Evolutionary conservation across 2,113 vertebrate species (phyloP).

Genomic region (Rhombomys opimus): DNA sequence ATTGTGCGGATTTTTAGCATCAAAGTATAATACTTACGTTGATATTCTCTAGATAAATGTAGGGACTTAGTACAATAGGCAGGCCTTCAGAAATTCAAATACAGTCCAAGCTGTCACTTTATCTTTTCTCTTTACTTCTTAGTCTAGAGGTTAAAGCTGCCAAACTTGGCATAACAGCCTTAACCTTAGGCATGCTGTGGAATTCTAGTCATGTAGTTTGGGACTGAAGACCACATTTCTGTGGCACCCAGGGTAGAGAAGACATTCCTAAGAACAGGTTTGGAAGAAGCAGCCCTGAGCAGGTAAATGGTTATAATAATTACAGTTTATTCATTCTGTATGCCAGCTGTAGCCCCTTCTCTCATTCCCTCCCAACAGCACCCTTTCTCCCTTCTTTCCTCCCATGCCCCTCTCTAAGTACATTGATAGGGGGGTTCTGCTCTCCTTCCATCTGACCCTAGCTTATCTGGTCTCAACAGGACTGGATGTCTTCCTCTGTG

Average conservation of each 20-base stretch:
- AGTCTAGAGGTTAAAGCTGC: slow-evolving; percentile 37
- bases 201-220: slow-evolving; percentile 19
- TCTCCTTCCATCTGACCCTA: no score
- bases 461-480: no score
- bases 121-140: slow-evolving; percentile 35
- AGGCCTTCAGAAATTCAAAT: slow-evolving; percentile 55
- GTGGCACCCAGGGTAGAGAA: neutral
- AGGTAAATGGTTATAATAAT: neutral
- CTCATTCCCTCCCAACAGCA: no score
- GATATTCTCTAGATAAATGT: slow-evolving; percentile 6
- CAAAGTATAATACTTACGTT: neutral
- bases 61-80: neutral
- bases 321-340: neutral
- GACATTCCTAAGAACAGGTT: slow-evolving; percentile 30
- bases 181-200: slow-evolving; percentile 34
- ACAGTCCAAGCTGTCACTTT: slow-evolving; percentile 3
- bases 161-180: slow-evolving; percentile 48
- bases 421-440: no score
- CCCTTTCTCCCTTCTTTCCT: slow-evolving; percentile 19
- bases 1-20: slow-evolving; percentile 40
- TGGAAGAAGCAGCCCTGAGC: slow-evolving; percentile 17
- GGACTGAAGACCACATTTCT: slow-evolving; percentile 22
- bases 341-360: no score
- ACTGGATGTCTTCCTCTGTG: no score
- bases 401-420: no score